Conservation (phyloP, 2,888 invertebrate genomes). For the Sipha maydis region DNA sequence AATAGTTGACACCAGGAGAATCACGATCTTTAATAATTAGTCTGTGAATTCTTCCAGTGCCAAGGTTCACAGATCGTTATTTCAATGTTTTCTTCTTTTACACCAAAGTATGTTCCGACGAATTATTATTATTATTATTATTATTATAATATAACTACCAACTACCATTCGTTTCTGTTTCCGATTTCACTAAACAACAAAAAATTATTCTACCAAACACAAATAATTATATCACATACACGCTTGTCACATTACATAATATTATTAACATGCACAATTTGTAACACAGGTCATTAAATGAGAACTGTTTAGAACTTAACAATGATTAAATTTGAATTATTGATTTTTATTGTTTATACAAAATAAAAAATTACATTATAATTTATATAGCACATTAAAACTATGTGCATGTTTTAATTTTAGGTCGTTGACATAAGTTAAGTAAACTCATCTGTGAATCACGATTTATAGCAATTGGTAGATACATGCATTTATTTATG, state of each 20-base stretch:
- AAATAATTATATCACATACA: background rate
- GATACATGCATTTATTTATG: background rate
- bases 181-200: background rate
- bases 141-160: background rate
- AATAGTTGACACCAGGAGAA: slow-evolving; percentile 74
- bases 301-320: background rate
- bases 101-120: background rate
- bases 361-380: background rate
- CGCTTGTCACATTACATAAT: background rate
- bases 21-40: slow-evolving; percentile 72
- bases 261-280: background rate
- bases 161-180: background rate
- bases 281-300: background rate
- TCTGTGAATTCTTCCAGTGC: slow-evolving; percentile 79
- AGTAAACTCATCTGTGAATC: background rate
- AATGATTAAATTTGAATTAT: background rate
- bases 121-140: background rate
- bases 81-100: background rate
- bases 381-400: slow-evolving; percentile 1
- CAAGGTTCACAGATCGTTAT: slow-evolving; percentile 69
- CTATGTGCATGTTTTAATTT: background rate
- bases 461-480: background rate
- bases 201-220: background rate
- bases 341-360: background rate
- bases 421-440: slow-evolving; percentile 25